These are phyloP conservation scores for Acrobasis repandana DNA, from an alignment of 2,888 invertebrate genomes.

Conservation along the genomic window DNA sequence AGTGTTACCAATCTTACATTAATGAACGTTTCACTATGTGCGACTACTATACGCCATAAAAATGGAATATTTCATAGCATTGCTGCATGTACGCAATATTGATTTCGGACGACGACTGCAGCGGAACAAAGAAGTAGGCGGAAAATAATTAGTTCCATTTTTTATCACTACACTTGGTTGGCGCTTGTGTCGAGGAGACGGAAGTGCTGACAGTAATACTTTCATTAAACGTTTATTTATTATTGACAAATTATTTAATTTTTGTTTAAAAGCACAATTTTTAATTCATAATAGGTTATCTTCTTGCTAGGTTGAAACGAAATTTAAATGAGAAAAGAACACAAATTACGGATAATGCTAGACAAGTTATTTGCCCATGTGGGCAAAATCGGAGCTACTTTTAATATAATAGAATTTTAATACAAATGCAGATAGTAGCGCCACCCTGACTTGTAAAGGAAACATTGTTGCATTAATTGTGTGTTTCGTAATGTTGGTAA, in stretches of 20 bases:
- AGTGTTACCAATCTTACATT: constrained; percentile 84
- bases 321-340: too few relatives aligned
- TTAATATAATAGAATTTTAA: too few relatives aligned
- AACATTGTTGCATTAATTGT: too few relatives aligned
- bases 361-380: too few relatives aligned
- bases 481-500: too few relatives aligned
- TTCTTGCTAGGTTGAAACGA: too few relatives aligned
- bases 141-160: constrained; percentile 62
- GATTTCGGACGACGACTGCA: constrained; percentile 78
- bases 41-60: constrained; percentile 82
- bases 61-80: constrained; percentile 80
- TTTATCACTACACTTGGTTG: constrained; percentile 46
- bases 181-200: constrained; percentile 47
- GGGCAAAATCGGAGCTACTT: too few relatives aligned
- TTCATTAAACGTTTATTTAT: neutral
- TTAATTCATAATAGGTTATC: neutral
- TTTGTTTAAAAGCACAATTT: neutral
- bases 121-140: constrained; percentile 54
- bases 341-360: too few relatives aligned
- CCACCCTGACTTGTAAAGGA: too few relatives aligned
- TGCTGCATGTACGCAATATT: constrained; percentile 78
- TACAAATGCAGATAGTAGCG: too few relatives aligned
- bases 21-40: constrained; percentile 82
- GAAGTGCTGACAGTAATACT: neutral
- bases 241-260: neutral